Evolutionary conservation across 2,888 invertebrate species (phyloP).

Genomic region (Ennomos quercinarius): DNA sequence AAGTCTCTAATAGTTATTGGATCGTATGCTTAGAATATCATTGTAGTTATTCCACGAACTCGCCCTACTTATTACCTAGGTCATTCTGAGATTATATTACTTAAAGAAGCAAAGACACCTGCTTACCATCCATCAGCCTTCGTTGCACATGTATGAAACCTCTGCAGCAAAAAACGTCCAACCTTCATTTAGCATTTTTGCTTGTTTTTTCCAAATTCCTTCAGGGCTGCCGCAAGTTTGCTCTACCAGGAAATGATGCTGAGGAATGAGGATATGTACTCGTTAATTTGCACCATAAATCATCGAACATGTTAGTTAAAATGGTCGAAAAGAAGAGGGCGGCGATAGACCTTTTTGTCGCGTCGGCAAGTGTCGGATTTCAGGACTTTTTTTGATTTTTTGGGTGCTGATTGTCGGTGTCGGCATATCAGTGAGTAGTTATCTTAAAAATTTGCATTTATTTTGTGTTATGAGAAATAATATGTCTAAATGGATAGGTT

Average conservation of each 20-base stretch:
- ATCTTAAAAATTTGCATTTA: conserved; percentile 8
- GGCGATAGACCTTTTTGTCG: conserved; percentile 70
- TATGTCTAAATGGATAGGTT: neutral
- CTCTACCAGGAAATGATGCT: conserved; percentile 84
- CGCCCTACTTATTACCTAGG: too few relatives aligned
- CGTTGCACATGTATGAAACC: conserved; percentile 25
- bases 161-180: conserved; percentile 38
- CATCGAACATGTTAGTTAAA: conserved; percentile 77
- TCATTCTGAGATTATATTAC: too few relatives aligned
- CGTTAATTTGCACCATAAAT: conserved; percentile 85
- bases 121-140: conserved; percentile 1
- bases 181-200: conserved; percentile 60
- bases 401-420: conserved; percentile 27
- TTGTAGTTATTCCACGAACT: too few relatives aligned
- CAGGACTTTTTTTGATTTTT: conserved; percentile 59
- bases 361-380: conserved; percentile 65
- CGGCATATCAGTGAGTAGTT: conserved; percentile 34
- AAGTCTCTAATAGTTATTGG: too few relatives aligned
- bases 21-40: too few relatives aligned
- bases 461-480: too few relatives aligned
- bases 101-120: conserved; percentile 10
- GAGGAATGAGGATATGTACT: conserved; percentile 84
- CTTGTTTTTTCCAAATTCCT: conserved; percentile 62
- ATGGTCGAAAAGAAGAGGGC: conserved; percentile 56
- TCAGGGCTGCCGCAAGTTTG: conserved; percentile 70